phyloP scores from a whole-genome alignment of 2,113 vertebrate species.

The Taxidea taxus region DNA sequence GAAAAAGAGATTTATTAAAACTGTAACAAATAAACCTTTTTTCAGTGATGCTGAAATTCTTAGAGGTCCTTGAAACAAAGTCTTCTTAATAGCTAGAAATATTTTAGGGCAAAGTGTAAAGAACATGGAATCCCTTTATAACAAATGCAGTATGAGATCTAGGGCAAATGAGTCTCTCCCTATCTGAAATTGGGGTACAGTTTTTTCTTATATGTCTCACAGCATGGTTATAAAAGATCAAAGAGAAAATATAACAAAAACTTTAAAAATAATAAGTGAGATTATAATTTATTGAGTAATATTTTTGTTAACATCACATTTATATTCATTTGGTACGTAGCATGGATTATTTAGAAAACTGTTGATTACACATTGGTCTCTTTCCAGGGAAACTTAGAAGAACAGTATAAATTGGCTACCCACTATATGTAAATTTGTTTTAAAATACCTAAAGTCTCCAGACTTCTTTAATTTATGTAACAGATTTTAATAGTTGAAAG shows the following conservation, averaged over 20 bases:
- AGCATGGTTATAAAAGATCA: background rate
- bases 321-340: background rate
- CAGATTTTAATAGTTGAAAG: background rate
- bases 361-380: background rate
- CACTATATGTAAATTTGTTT: background rate
- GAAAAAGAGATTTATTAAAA: background rate
- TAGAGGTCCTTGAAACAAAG: background rate
- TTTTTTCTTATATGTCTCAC: background rate
- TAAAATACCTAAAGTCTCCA: background rate
- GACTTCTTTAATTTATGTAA: background rate
- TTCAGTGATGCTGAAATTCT: background rate
- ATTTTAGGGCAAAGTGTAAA: background rate
- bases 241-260: background rate
- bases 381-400: background rate
- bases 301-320: background rate
- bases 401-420: background rate
- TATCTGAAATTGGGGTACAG: background rate
- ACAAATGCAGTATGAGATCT: background rate
- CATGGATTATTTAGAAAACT: constrained; percentile 16
- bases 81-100: background rate
- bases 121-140: background rate
- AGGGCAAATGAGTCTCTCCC: background rate
- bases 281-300: background rate
- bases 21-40: background rate
- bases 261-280: background rate